These are phyloP conservation scores for Tamias sibiricus DNA, from an alignment of 2,113 vertebrate species.

Conservation along the genomic window DNA sequence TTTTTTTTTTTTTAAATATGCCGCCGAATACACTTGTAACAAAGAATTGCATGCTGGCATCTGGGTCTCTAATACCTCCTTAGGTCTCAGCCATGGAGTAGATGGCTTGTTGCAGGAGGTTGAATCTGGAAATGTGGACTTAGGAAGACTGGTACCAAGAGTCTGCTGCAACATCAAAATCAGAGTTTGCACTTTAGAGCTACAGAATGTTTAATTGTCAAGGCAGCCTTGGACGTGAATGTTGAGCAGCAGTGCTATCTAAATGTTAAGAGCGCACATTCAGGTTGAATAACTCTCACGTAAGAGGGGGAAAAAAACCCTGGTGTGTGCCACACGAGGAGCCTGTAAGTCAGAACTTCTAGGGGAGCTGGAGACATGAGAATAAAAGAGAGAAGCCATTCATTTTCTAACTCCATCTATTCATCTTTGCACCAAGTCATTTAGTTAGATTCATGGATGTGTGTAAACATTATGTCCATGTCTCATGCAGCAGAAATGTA, in stretches of 20 bases:
- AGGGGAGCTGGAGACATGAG: not conserved
- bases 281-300: not conserved
- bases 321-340: not conserved
- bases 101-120: not conserved
- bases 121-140: not conserved
- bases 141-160: not conserved
- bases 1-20: not conserved
- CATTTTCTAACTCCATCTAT: constrained; percentile 27
- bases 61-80: not conserved
- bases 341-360: constrained; percentile 6
- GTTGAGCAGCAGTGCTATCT: not conserved
- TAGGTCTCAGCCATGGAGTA: not conserved
- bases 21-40: constrained; percentile 28
- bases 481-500: constrained; percentile 47
- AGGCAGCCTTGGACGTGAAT: not conserved
- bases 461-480: not conserved
- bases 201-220: not conserved
- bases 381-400: constrained; percentile 46
- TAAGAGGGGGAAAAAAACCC: not conserved
- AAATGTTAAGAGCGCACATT: not conserved
- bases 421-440: constrained; percentile 32
- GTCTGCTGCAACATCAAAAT: not conserved
- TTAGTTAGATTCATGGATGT: constrained; percentile 13
- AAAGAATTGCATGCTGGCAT: constrained; percentile 50
- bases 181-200: not conserved